A percentile compares a stretch with the other conserved stretches of the same genome.
Evolutionary conservation across 92 coral and sea anemone species (phyloP).

Genomic region (Palythoa grandis): DNA sequence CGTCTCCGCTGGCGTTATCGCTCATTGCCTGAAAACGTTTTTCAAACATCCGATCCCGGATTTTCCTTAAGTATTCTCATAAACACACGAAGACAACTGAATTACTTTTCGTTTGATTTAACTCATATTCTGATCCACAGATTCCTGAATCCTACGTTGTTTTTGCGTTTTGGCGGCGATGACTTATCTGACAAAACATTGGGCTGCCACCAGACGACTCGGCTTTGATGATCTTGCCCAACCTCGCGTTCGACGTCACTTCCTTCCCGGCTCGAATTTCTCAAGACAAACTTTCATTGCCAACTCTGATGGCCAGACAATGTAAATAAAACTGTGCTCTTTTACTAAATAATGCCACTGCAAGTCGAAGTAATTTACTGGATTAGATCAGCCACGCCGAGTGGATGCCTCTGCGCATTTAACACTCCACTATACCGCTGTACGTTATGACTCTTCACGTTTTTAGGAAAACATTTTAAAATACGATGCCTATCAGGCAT

Average conservation of each 20-base stretch:
- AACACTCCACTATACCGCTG: neutral
- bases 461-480: no score
- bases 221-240: slow-evolving; percentile 38
- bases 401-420: neutral
- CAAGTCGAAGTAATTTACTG: neutral
- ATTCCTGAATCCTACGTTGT: neutral
- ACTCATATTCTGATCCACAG: slow-evolving; percentile 18
- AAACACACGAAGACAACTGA: neutral
- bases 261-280: slow-evolving; percentile 64
- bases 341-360: neutral
- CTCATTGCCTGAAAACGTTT: slow-evolving; percentile 44
- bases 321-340: neutral
- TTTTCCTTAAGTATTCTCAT: slow-evolving; percentile 3
- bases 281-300: slow-evolving; percentile 32
- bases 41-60: slow-evolving; percentile 34
- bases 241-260: slow-evolving; percentile 68
- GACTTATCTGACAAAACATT: slow-evolving; percentile 19
- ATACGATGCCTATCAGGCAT: no score
- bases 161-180: neutral
- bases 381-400: neutral
- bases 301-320: neutral
- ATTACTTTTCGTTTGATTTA: neutral
- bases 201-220: slow-evolving; percentile 40
- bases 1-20: slow-evolving; percentile 38
- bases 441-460: neutral